Evolutionary conservation across 2,888 invertebrate genomes (phyloP), one percentile per base, ranked within the genome.

Genomic region (Chrysolina haemoptera): DNA sequence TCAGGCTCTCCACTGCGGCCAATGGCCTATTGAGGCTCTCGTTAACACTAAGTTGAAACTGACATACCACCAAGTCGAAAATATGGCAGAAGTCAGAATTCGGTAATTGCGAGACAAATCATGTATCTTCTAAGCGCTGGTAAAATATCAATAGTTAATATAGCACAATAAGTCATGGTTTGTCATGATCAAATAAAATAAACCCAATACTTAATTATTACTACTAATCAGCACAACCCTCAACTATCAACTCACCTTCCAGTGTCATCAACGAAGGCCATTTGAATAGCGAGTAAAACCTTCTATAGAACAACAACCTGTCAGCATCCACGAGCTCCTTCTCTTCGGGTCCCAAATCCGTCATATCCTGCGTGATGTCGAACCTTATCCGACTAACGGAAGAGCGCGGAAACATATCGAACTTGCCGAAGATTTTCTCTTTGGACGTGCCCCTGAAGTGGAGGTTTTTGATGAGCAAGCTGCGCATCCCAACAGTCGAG

Each of bases 191-290:
- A n/a, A n/a, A n/a, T n/a, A n/a, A n/a, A n/a, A n/a, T n/a, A n/a
- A n/a, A n/a, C n/a, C n/a, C n/a, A n/a, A n/a, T n/a, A n/a, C n/a
- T n/a, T n/a, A n/a, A n/a, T n/a, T n/a, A n/a, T n/a, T n/a, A n/a
- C n/a, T n/a, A n/a, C n/a, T n/a, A n/a, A n/a, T n/a, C n/a, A n/a
- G n/a, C n/a, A n/a, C n/a, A 12, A 12, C 14, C 4, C 8, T 10
- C 8, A 1, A 14, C 43, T 1, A 5, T 43, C 11, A 59, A 59
- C 27, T 14, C 8, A 48, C 50, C 46, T 14, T 73, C 68, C 0
- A 82, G 73, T 0, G 81, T 79, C 62, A 82, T 62, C 22, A 81
- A 64, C 10, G 79, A 75, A 5, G 80, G 78, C 81, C 80, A 82
- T n/a, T 76, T 75, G 55, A 80, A 81, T 1, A 82, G 50, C 12